Evolutionary conservation across 2,888 invertebrate genomes (phyloP), one percentile per base, ranked within the genome.

Genomic region (Mesorhabditis belari): DNA sequence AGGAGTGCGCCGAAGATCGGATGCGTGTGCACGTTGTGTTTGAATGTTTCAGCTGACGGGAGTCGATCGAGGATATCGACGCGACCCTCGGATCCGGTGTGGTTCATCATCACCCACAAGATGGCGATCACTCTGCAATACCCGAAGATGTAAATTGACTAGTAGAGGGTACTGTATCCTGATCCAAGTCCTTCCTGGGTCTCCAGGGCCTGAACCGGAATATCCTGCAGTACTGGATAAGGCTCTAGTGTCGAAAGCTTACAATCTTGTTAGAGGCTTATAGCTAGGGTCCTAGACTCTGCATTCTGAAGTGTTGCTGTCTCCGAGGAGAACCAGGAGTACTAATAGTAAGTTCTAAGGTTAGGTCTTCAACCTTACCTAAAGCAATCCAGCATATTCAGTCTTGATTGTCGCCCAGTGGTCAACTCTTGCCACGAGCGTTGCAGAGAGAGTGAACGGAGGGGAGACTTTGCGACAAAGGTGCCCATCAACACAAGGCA

Each of bases 31-130:
- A 79, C 69, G 28, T 26, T 19, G 49, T 66, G 66, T 64, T 79
- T 79, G 66, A 79, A 79, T 3, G 59, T 51, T 12, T 71, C 67
- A 6, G 75, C 77, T 21, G 73, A 70, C 3, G 76, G 73, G 5
- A 65, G 64, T 44, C 76, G 58, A 21, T 76, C 74, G 54, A 79
- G 64, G 56, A 77, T 71, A 64, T 79, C 79, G 55, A 79, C 66
- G 23, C 79, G 60, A 54, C 79, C 78, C 55, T 79, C 78, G 49
- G 67, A 67, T 50, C 77, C 78, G 17, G 73, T 67, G 63, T 79
- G 79, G 63, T 79, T 79, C 50, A 73, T 62, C 68, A 79, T 74
- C 26, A 79, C 79, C 73, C 79, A 79, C 28, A 76, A 62, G 57
- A 79, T 79, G 54, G 79, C 79, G 25, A 77, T 53, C 21, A 79